A percentile compares a stretch with the other conserved stretches of the same genome.
Conservation (phyloP, 2,797 vertebrate genomes). For the Tympanoctomys barrerae region DNA sequence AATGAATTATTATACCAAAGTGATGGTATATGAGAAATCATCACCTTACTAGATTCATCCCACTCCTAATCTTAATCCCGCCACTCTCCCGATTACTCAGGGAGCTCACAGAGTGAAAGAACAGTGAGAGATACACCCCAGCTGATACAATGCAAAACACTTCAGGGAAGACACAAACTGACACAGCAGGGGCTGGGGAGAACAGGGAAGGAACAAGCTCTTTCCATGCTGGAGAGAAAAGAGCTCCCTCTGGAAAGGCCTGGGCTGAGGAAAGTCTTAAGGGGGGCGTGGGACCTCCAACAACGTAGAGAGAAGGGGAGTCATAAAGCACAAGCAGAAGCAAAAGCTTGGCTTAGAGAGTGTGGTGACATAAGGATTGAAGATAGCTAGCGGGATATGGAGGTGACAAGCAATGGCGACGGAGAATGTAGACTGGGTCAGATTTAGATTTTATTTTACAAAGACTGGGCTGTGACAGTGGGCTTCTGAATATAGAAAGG, state of each 20-base stretch:
- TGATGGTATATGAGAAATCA: background rate
- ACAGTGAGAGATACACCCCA: background rate
- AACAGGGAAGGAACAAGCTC: accelerated
- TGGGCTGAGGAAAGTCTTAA: background rate
- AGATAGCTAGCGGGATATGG: no score
- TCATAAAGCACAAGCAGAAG: background rate
- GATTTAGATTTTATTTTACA: background rate
- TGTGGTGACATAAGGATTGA: background rate
- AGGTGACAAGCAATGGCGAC: background rate
- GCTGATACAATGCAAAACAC: background rate
- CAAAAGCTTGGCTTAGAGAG: background rate
- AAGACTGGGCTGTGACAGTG: background rate
- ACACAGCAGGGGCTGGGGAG: accelerated
- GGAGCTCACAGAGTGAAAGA: background rate
- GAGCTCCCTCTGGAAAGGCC: background rate
- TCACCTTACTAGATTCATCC: background rate
- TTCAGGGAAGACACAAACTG: background rate
- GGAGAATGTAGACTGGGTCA: background rate
- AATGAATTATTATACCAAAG: background rate
- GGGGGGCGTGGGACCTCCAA: background rate
- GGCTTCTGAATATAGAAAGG: background rate
- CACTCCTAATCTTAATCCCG: background rate
- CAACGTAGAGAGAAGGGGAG: background rate
- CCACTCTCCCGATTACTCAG: background rate
- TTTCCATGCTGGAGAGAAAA: background rate